These are phyloP conservation scores for Gisinianus flammeolus DNA, from an alignment of 2,888 invertebrate species.

Conservation along the genomic window DNA sequence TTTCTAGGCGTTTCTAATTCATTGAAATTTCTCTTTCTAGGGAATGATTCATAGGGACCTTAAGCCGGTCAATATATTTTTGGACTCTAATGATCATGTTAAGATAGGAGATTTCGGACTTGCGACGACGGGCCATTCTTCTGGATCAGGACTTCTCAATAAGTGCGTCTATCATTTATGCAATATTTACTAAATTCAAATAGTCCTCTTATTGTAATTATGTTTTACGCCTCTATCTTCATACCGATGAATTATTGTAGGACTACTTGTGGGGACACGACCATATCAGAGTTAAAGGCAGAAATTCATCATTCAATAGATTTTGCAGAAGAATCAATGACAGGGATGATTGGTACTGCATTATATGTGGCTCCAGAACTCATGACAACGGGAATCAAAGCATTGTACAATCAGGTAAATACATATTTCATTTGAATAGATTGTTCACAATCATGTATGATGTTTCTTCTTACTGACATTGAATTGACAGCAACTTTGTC, in stretches of 20 bases:
- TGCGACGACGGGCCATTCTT: conserved; percentile 89
- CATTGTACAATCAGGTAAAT: conserved; percentile 72
- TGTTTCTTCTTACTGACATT: conserved; percentile 2
- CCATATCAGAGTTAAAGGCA: conserved; percentile 1
- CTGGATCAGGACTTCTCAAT: conserved; percentile 68
- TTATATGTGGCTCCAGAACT: conserved; percentile 96
- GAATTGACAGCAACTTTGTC: background rate
- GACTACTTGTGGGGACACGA: conserved; percentile 8
- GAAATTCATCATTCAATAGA: conserved; percentile 58
- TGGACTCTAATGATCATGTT: conserved; percentile 91
- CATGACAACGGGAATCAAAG: conserved; percentile 72
- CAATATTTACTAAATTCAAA: background rate
- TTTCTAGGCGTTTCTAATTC: conserved; percentile 53
- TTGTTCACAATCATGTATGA: background rate
- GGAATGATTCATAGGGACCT: conserved; percentile 66
- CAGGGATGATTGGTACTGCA: conserved; percentile 90
- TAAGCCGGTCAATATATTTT: conserved; percentile 84
- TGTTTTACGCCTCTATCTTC: background rate
- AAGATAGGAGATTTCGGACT: conserved; percentile 99
- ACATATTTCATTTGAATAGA: background rate
- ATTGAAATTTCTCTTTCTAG: background rate
- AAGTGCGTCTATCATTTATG: conserved; percentile 46
- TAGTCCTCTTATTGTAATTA: background rate
- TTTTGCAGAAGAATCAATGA: conserved; percentile 66
- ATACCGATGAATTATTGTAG: too few species aligned